Evolutionary conservation across 2,113 vertebrate genomes (phyloP).

Genomic region (Tricholaema leucomelas): DNA sequence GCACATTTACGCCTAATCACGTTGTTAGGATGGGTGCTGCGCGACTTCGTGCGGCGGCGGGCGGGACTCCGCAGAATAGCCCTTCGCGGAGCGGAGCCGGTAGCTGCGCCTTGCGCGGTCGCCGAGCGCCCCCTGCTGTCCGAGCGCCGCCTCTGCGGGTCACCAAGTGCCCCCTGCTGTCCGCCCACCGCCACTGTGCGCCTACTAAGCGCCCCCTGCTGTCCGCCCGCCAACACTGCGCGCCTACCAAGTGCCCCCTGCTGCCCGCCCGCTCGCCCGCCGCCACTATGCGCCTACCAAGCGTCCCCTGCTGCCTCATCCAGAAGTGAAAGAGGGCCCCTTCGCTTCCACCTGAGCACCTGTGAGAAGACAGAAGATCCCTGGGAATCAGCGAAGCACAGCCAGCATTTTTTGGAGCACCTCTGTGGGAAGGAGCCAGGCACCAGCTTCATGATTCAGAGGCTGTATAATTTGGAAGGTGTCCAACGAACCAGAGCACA

Average conservation of each 20-base stretch:
- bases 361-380: accelerated
- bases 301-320: background rate
- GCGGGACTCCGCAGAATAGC: background rate
- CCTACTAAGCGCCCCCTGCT: background rate
- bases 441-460: background rate
- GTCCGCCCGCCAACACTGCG: background rate
- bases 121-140: background rate
- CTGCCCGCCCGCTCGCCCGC: background rate
- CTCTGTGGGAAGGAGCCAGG: too few species aligned
- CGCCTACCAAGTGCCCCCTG: too few species aligned
- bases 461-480: too few species aligned
- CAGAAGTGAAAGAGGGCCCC: background rate
- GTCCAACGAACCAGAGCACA: background rate
- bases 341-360: accelerated
- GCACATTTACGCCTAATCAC: accelerated
- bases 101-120: background rate
- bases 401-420: accelerated
- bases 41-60: too few species aligned
- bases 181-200: too few species aligned
- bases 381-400: too few species aligned
- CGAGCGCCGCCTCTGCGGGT: too few species aligned
- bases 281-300: background rate
- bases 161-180: background rate
- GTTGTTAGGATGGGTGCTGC: accelerated
- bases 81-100: too few species aligned